Evolutionary conservation across 2,113 vertebrate species (phyloP).

Genomic region (Protobothrops mucrosquamatus): DNA sequence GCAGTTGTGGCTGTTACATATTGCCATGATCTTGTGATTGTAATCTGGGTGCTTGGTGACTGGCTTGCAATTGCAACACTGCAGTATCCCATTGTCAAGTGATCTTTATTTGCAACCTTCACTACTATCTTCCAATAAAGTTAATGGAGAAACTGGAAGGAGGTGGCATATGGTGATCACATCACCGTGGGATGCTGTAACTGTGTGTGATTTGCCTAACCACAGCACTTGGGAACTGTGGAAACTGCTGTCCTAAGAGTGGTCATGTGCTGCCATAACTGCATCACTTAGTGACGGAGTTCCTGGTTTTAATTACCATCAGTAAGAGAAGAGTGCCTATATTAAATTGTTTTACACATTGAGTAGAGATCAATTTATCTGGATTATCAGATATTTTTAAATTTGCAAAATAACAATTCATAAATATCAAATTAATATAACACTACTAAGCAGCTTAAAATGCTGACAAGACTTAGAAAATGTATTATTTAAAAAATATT

Average conservation of each 20-base stretch:
- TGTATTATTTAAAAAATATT: slow-evolving; percentile 3
- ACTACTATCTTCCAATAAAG: neutral
- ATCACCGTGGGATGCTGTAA: neutral
- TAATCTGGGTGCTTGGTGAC: neutral
- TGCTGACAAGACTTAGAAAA: slow-evolving; percentile 3
- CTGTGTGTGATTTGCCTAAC: neutral
- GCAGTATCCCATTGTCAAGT: neutral
- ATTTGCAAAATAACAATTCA: slow-evolving; percentile 26
- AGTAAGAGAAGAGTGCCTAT: neutral
- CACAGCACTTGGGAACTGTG: neutral
- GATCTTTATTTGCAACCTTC: neutral
- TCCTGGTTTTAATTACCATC: neutral
- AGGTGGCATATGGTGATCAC: neutral
- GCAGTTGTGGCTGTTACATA: neutral
- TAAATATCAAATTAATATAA: slow-evolving; percentile 17
- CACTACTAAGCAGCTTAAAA: neutral
- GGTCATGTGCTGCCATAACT: neutral
- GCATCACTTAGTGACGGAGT: neutral
- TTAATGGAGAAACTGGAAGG: neutral
- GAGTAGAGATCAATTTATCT: slow-evolving; percentile 34
- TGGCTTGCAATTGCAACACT: neutral
- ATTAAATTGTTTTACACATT: neutral
- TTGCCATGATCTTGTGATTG: neutral
- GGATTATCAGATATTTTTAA: slow-evolving; percentile 17
- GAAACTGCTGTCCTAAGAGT: neutral